Conservation (phyloP, 2,113 vertebrate genomes). For the Suricata suricatta region DNA sequence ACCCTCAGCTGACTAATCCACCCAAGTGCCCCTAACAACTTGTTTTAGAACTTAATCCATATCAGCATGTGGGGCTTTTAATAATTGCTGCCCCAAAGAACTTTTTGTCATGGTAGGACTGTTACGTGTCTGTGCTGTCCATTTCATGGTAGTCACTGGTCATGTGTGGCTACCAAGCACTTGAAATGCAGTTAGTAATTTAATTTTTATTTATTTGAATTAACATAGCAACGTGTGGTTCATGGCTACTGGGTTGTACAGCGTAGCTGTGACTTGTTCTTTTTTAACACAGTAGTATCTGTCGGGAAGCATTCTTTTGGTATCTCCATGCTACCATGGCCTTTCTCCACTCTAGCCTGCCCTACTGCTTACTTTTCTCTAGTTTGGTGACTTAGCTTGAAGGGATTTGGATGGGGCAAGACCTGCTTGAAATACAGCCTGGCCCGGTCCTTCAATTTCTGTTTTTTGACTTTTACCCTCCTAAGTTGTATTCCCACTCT, state of each 20-base stretch:
- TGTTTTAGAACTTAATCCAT: neutral
- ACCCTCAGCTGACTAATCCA: too few relatives aligned
- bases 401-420: neutral
- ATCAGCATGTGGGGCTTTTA: neutral
- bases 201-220: neutral
- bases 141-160: neutral
- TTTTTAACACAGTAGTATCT: neutral
- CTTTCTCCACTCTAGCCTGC: neutral
- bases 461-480: neutral
- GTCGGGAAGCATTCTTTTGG: neutral
- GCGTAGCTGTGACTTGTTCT: neutral
- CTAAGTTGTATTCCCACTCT: neutral
- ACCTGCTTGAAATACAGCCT: neutral
- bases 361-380: neutral
- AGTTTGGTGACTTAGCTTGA: neutral
- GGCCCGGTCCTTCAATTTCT: neutral
- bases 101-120: neutral
- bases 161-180: neutral
- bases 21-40: neutral
- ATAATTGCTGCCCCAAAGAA: neutral
- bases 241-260: neutral
- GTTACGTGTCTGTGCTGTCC: neutral
- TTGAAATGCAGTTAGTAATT: neutral
- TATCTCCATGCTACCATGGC: neutral
- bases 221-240: neutral